phyloP scores from a whole-genome alignment of 53 echinoderm and acorn worm species.

The Henricia sp. region DNA sequence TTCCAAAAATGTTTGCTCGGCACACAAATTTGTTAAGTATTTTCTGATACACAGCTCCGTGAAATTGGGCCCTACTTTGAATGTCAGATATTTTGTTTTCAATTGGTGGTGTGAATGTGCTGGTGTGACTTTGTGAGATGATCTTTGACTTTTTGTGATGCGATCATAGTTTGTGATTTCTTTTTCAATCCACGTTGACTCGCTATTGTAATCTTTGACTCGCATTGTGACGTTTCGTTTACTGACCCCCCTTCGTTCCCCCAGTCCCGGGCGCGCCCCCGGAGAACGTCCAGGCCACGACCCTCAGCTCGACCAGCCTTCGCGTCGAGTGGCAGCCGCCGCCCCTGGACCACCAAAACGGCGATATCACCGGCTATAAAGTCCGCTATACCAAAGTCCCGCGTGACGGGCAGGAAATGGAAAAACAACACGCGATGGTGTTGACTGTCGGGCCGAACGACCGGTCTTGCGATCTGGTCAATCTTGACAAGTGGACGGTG shows the following conservation, averaged over 20 bases:
- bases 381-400: slow-evolving; percentile 77
- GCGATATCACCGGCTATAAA: slow-evolving; percentile 91
- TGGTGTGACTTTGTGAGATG: no score
- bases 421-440: slow-evolving; percentile 33
- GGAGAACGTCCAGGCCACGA: slow-evolving; percentile 73
- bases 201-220: slow-evolving; percentile 32
- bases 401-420: slow-evolving; percentile 6
- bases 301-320: slow-evolving; percentile 86
- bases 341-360: slow-evolving; percentile 81
- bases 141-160: no score
- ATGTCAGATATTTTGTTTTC: no score
- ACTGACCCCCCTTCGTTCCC: slow-evolving; percentile 26
- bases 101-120: no score
- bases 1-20: no score
- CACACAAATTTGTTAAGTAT: no score
- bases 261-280: slow-evolving; percentile 78
- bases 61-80: no score
- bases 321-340: slow-evolving; percentile 87
- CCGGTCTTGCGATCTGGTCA: slow-evolving; percentile 63
- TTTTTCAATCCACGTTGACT: no score
- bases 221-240: slow-evolving; percentile 23
- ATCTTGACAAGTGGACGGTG: slow-evolving; percentile 90
- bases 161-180: no score
- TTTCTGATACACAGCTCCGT: no score
- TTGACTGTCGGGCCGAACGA: slow-evolving; percentile 59